Conservation (phyloP, 2,888 invertebrate species). For the Machimus rusticus region DNA sequence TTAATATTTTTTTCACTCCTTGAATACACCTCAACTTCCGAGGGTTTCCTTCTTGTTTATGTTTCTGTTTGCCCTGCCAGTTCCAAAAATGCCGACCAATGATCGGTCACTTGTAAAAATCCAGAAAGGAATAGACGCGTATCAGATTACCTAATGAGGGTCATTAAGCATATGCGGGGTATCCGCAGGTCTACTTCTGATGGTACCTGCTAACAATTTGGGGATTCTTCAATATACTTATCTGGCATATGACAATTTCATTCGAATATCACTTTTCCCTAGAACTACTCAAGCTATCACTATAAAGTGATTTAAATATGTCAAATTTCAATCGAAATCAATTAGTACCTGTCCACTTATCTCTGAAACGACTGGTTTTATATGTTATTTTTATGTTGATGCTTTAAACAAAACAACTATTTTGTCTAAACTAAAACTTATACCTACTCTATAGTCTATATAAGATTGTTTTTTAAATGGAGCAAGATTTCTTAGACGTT, state of each 20-base stretch:
- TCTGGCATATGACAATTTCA: constrained; percentile 22
- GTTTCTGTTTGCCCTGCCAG: background rate
- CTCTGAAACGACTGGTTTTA: background rate
- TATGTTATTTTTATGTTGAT: background rate
- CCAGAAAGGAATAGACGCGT: constrained; percentile 47
- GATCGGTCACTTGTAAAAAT: constrained; percentile 42
- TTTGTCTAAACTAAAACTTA: no score
- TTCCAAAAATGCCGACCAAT: background rate
- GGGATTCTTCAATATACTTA: background rate
- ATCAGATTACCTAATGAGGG: constrained; percentile 53
- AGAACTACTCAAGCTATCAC: background rate
- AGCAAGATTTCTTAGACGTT: no score
- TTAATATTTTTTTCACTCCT: background rate
- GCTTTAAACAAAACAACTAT: background rate
- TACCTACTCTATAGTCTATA: no score
- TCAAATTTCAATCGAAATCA: background rate
- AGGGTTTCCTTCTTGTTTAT: background rate
- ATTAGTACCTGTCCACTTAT: background rate
- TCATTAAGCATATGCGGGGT: constrained; percentile 49
- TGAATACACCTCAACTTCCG: background rate
- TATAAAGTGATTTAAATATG: background rate
- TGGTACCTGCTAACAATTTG: constrained; percentile 22
- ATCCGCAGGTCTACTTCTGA: constrained; percentile 11
- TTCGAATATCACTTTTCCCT: background rate
- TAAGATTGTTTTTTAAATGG: no score